These are phyloP conservation scores for Cataglyphis hispanica DNA, from an alignment of 1,140 invertebrate species.

Conservation along the genomic window DNA sequence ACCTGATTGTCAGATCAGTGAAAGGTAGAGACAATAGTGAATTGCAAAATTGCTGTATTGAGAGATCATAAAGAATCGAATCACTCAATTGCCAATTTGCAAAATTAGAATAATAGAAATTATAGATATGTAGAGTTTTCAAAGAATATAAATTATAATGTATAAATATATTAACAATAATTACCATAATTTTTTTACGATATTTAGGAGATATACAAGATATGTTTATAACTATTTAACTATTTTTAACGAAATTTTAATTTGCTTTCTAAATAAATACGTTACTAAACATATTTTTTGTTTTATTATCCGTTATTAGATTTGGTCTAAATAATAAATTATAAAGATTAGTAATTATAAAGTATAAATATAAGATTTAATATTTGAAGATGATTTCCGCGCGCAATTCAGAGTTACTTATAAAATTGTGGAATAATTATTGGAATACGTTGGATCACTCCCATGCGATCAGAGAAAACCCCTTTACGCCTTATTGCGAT, in stretches of 20 bases:
- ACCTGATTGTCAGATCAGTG: slow-evolving; percentile 9
- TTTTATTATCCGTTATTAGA: not conserved
- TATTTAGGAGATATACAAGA: too few species aligned
- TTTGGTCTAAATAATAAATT: not conserved
- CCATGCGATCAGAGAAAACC: slow-evolving; percentile 8
- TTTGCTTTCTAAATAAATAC: not conserved
- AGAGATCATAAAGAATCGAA: slow-evolving; percentile 13
- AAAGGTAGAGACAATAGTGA: slow-evolving; percentile 3
- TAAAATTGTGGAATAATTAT: slow-evolving; percentile 16
- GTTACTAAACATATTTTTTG: too few species aligned
- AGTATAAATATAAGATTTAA: not conserved
- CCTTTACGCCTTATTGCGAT: slow-evolving; percentile 15
- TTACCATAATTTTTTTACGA: too few species aligned
- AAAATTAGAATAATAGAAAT: not conserved
- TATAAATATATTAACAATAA: not conserved
- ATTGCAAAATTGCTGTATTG: not conserved
- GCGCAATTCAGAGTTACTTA: not conserved
- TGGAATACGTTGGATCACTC: not conserved
- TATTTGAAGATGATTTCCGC: not conserved
- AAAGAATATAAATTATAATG: not conserved
- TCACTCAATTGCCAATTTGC: not conserved
- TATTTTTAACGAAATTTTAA: not conserved
- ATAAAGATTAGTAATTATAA: not conserved
- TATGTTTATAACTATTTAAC: too few species aligned
- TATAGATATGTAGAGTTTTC: not conserved